phyloP scores from a whole-genome alignment of 2,888 invertebrate species.

The Mongoloraphidia duomilia region DNA sequence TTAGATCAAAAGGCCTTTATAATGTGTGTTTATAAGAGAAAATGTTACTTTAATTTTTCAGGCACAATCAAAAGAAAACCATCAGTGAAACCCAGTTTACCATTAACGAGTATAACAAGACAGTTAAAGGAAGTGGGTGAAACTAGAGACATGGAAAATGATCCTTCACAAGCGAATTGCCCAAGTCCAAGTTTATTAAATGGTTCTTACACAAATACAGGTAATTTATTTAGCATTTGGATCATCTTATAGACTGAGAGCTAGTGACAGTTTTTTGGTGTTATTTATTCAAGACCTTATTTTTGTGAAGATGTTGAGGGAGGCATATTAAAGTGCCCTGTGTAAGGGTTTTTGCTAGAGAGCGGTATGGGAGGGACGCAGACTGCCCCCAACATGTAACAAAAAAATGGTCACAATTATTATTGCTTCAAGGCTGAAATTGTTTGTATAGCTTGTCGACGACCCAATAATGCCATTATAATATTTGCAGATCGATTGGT shows the following conservation, averaged over 20 bases:
- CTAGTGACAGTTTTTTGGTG: too few species aligned
- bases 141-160: conserved; percentile 41
- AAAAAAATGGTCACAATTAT: too few species aligned
- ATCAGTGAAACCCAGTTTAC: conserved; percentile 82
- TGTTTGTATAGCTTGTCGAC: too few species aligned
- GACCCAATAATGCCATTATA: too few species aligned
- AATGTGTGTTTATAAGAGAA: not conserved
- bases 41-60: conserved; percentile 7
- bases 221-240: not conserved
- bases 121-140: conserved; percentile 81
- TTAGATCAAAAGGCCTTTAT: not conserved
- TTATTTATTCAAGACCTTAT: too few species aligned
- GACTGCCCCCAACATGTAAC: too few species aligned
- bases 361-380: too few species aligned
- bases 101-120: conserved; percentile 78
- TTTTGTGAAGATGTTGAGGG: too few species aligned
- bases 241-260: not conserved
- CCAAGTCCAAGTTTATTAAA: conserved; percentile 14
- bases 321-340: too few species aligned
- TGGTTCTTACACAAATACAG: conserved; percentile 21
- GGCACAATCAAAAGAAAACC: conserved; percentile 88
- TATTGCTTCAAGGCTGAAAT: too few species aligned
- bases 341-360: too few species aligned
- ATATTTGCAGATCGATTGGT: too few species aligned
- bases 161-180: conserved; percentile 29